Base-by-base conservation (phyloP, 2,888 invertebrate genomes). In the Drosophila picticornis region DNA sequence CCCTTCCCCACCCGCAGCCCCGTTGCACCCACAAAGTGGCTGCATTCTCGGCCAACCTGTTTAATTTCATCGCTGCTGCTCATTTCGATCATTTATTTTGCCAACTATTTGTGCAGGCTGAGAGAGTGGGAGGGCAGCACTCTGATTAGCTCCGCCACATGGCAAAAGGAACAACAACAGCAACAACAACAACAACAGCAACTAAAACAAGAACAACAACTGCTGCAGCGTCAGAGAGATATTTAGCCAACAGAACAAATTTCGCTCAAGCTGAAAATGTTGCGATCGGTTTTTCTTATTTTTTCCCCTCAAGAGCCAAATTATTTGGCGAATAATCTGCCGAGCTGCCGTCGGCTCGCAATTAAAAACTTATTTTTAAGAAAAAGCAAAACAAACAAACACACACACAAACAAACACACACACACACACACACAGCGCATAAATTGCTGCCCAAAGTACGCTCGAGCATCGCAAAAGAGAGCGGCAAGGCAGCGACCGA, bases 271-370 rank as follows among this genome's bases (percentile, higher is more conserved):
- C 78, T 78, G 81, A 81, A 79, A 80, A 72, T 59, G 72, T 73
- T 77, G 72, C 81, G 60, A 74, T 74, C 64, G 57, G 55, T 52
- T 76, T 67, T 55, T 46, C 25, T 36, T 36, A 25, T 55, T 27
- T 27, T 55, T 38, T n/a, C 52, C 77, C 80, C 70, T 55, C 71
- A 81, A 81, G 81, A 87, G 85, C 91, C 90, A 91, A 92, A 91
- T 91, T 90, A 91, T 91, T 91, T 92, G 91, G 91, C 91, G 92
- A 90, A 90, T 92, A 92, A 92, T 91, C 92, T 91, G 88, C 78
- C 77, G 62, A 62, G 43, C 72, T 68, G 59, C 76, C 83, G 65
- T 80, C 75, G 80, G 73, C 73, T 83, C 70, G 88, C 85, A 85
- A 85, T 85, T 85, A 85, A 88, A 88, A 86, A 88, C 88, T 86